Evolutionary conservation across 2,888 invertebrate genomes (phyloP).

Genomic region (Philaethria dido): DNA sequence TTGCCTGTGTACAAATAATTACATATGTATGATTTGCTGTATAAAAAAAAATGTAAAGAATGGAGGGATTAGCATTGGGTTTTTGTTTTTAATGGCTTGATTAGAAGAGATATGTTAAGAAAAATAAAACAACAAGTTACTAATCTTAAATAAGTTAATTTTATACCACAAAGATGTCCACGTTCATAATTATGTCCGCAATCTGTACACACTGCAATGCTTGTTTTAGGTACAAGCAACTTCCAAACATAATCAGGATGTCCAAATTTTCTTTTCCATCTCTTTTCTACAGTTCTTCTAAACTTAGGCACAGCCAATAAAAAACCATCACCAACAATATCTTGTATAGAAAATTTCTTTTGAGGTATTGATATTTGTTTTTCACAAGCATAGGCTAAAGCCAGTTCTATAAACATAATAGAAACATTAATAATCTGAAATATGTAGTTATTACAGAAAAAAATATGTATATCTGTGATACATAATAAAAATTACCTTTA

Average conservation of each 20-base stretch:
- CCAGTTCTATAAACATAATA: constrained; percentile 61
- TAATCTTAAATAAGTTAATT: constrained; percentile 41
- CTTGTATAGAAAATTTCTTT: constrained; percentile 82
- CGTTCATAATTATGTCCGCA: constrained; percentile 94
- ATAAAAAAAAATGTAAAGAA: too few species aligned
- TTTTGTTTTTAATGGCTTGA: too few species aligned
- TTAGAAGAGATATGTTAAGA: too few species aligned
- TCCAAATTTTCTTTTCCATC: constrained; percentile 89
- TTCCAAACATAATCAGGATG: constrained; percentile 87
- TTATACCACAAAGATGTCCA: constrained; percentile 91
- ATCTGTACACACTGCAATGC: constrained; percentile 89
- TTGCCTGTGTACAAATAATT: constrained; percentile 82
- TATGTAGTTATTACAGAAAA: not conserved
- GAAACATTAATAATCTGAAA: not conserved
- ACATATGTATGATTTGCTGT: too few species aligned
- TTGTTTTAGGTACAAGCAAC: constrained; percentile 87
- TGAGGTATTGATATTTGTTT: constrained; percentile 46
- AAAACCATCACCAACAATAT: constrained; percentile 88
- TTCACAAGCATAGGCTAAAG: constrained; percentile 62
- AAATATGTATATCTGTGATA: not conserved
- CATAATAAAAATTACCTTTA: constrained; percentile 55
- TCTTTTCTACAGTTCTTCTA: constrained; percentile 89
- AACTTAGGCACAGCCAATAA: constrained; percentile 92
- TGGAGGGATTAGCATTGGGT: too few species aligned
- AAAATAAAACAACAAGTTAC: too few species aligned